A percentile compares a stretch with the other conserved stretches of the same genome.
Conservation (phyloP, 2,113 vertebrate genomes). For the Columba janthina region DNA sequence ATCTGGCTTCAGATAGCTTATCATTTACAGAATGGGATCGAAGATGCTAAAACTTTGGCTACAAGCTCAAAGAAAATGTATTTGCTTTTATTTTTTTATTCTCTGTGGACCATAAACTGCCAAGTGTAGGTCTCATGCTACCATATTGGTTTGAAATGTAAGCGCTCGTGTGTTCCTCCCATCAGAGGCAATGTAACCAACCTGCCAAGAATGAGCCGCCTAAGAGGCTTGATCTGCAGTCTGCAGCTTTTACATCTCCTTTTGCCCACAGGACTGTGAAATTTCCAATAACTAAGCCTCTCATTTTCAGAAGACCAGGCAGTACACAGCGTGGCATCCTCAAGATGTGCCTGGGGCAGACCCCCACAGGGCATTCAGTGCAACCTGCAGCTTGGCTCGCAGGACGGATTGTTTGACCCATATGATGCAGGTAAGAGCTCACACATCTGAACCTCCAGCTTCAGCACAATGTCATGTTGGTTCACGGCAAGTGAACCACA, state of each 20-base stretch:
- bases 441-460: background rate
- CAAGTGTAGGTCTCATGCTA: accelerated
- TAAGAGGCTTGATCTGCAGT: background rate
- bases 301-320: background rate
- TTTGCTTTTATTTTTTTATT: background rate
- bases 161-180: accelerated
- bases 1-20: background rate
- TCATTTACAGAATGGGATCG: background rate
- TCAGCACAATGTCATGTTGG: background rate
- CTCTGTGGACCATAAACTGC: background rate
- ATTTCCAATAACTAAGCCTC: background rate
- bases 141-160: background rate
- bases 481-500: accelerated
- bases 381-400: background rate
- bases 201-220: background rate
- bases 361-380: background rate
- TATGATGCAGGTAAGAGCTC: background rate
- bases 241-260: background rate
- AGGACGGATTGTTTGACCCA: background rate
- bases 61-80: background rate
- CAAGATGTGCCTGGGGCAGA: background rate
- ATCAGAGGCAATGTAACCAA: background rate
- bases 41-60: background rate
- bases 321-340: background rate
- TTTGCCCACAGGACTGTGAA: background rate